phyloP scores from a whole-genome alignment of 2,888 invertebrate genomes.

The Leucophora obtusa region DNA sequence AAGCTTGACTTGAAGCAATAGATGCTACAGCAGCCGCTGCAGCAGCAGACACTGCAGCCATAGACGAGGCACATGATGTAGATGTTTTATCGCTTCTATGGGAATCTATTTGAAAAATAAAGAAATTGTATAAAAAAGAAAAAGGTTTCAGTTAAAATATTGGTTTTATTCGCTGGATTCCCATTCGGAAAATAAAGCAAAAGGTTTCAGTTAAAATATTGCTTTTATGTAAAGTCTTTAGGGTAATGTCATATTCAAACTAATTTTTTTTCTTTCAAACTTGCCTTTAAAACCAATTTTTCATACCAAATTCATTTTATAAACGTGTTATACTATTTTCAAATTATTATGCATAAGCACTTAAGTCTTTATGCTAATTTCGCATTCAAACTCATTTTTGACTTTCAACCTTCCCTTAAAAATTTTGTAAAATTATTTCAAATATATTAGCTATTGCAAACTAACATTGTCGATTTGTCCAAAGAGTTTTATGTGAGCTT shows the following conservation, averaged over 20 bases:
- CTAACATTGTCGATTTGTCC: conserved; percentile 5
- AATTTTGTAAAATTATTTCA: conserved; percentile 4
- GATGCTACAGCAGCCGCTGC: conserved; percentile 67
- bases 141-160: no score
- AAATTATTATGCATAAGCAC: no score
- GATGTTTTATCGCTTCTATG: conserved; percentile 69
- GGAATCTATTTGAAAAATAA: conserved; percentile 60
- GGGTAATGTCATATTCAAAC: no score
- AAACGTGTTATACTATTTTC: no score
- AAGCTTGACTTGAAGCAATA: conserved; percentile 66
- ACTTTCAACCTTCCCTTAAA: not conserved
- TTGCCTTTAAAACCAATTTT: no score
- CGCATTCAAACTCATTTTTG: not conserved
- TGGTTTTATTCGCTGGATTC: no score
- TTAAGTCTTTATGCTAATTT: not conserved
- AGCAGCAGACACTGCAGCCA: conserved; percentile 70
- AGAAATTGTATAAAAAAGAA: no score
- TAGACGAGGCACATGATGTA: conserved; percentile 66
- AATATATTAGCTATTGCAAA: conserved; percentile 31
- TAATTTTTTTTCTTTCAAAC: no score
- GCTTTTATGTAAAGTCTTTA: no score
- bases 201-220: no score
- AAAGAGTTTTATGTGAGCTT: conserved; percentile 26
- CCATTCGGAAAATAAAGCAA: no score
- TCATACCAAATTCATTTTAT: no score